Conservation (phyloP, 2,888 invertebrate genomes). For the Dryobotodes eremita region DNA sequence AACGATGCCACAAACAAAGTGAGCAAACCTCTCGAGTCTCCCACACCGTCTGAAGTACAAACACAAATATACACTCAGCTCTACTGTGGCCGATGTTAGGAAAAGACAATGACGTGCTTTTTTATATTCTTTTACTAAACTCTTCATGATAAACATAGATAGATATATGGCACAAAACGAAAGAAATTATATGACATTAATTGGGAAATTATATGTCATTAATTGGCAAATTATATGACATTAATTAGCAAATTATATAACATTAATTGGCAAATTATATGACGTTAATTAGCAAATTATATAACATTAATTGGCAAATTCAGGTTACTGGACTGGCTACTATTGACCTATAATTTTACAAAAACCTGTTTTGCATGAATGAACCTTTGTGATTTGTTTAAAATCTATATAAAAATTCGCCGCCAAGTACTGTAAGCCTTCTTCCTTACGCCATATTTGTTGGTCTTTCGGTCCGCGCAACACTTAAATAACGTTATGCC, state of each 20-base stretch:
- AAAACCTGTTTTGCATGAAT: too few relatives aligned
- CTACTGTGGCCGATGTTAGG: conserved; percentile 39
- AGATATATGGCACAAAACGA: not conserved
- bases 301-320: too few relatives aligned
- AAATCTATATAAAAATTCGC: not conserved
- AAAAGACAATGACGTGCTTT: conserved; percentile 33
- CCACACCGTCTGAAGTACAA: conserved; percentile 59
- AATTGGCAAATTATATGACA: too few relatives aligned
- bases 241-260: too few relatives aligned
- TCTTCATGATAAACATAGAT: not conserved
- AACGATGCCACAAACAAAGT: conserved; percentile 34
- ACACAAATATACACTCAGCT: conserved; percentile 58
- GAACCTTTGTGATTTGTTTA: not conserved
- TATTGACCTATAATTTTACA: not conserved
- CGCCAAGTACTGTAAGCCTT: not conserved
- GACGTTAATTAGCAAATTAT: not conserved
- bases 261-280: too few relatives aligned
- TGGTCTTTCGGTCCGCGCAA: conserved; percentile 31
- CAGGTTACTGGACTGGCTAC: not conserved
- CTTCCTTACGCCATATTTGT: conserved; percentile 20
- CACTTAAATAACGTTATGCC: conserved; percentile 46
- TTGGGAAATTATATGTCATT: too few relatives aligned
- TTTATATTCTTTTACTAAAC: conserved; percentile 16
- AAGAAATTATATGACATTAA: not conserved
- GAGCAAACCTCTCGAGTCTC: conserved; percentile 54